phyloP scores from a whole-genome alignment of 1,140 invertebrate genomes.

The Portunus trituberculatus region DNA sequence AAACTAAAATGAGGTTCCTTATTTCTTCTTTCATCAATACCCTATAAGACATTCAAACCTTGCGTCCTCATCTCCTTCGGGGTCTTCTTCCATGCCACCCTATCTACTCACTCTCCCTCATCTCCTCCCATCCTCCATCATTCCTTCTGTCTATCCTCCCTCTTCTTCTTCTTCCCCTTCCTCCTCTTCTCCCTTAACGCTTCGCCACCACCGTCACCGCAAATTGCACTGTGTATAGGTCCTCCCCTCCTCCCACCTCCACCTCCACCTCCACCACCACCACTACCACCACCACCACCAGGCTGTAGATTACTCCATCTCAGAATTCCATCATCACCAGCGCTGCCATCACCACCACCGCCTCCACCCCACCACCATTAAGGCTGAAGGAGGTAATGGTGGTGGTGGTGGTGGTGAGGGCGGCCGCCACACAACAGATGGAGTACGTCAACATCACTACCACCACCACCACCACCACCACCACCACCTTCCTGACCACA shows the following conservation, averaged over 20 bases:
- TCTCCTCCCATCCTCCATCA: background rate
- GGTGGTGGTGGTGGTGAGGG: background rate
- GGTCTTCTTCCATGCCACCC: too few species aligned
- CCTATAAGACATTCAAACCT: too few species aligned
- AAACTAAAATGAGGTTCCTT: background rate
- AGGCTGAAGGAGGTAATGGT: background rate
- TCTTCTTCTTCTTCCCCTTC: background rate
- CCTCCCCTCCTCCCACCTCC: background rate
- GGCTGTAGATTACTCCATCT: background rate
- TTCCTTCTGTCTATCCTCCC: background rate
- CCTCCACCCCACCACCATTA: background rate
- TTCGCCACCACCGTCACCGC: background rate
- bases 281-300: background rate
- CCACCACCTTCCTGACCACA: background rate
- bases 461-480: background rate
- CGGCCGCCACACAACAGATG: background rate
- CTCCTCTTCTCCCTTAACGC: background rate
- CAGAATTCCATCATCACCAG: conserved; percentile 15
- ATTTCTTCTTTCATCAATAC: too few species aligned
- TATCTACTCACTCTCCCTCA: too few species aligned
- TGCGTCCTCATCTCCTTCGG: too few species aligned
- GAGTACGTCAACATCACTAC: background rate
- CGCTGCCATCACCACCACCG: background rate
- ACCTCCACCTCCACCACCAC: background rate
- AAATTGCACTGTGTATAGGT: background rate